Base-by-base conservation (phyloP, 1,140 invertebrate genomes). In the Zaprionus capensis region DNA sequence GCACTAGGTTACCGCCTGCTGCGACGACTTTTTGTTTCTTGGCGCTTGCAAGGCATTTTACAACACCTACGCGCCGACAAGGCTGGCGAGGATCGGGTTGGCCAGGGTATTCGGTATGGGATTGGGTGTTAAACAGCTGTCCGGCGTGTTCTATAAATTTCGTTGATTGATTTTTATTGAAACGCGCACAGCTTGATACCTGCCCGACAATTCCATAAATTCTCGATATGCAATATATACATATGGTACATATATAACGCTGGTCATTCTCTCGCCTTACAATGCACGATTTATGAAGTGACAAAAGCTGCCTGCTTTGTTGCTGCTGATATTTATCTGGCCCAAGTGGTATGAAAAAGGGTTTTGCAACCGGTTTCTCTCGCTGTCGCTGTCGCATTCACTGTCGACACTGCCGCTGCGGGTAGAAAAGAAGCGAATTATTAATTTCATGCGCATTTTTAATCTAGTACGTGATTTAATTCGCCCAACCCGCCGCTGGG, bases 391-490 rank as follows among this genome's bases (percentile, higher is more conserved):
- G 38, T 36, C 11, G 12, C 58, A 26, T 26, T 26, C 24, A 26
- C 24, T 58, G 44, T 28, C 17, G 24, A 22, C 24, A 34, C 36
- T 34, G 15, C 64, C 38, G 71, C n/a, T 51, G 46, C 38, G 15
- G 38, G 41, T 9, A 46, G 41, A 46, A 46, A 17, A 51, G 46
- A 20, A 24, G 46, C 17, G 46, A 82, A 87, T 91, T 91, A 82
- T 87, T 87, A 91, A 88, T 91, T 91, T 91, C 81, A 91, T 87
- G 83, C 81, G 78, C 88, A 91, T 91, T 91, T 91, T 91, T 91
- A 91, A 91, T 91, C 87, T 91, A 84, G 87, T 91, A 91, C 87
- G 87, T 91, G 87, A 91, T 91, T 91, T 91, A 84, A 91, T 91
- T 91, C 87, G 61, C 80, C 71, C 34, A 67, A 46, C 55, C 53